phyloP scores from a whole-genome alignment of 2,888 invertebrate genomes.

The Drosophila rellima region DNA sequence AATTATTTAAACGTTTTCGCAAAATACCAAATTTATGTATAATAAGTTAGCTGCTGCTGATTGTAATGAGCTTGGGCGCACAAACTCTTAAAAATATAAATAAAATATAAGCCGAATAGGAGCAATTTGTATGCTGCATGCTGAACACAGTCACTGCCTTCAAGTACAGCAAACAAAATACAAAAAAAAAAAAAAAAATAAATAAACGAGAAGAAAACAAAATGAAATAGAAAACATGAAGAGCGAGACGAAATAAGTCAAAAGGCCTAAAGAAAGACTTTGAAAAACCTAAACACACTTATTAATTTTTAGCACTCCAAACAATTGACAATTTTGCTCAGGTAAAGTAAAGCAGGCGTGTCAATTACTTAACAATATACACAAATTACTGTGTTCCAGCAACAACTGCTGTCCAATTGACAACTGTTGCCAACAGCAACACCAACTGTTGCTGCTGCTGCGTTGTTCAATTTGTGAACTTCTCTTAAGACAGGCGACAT shows the following conservation, averaged over 20 bases:
- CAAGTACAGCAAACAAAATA: constrained; percentile 37
- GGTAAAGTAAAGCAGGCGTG: constrained; percentile 77
- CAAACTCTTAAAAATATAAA: constrained; percentile 7
- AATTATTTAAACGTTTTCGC: too few relatives aligned
- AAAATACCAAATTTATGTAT: constrained; percentile 15
- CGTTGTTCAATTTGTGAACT: constrained; percentile 61
- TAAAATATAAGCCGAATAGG: constrained; percentile 7
- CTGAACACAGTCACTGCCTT: constrained; percentile 58
- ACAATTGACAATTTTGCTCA: constrained; percentile 74
- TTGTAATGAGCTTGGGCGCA: constrained; percentile 27
- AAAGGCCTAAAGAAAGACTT: constrained; percentile 53
- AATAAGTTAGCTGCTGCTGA: constrained; percentile 28
- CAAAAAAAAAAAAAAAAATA: constrained; percentile 8
- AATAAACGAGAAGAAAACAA: constrained; percentile 6
- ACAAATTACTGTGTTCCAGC: constrained; percentile 64
- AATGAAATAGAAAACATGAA: constrained; percentile 34
- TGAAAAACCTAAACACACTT: constrained; percentile 62
- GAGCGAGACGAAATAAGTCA: constrained; percentile 62
- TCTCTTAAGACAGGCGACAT: constrained; percentile 48
- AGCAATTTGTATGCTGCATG: constrained; percentile 32
- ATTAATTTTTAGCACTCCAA: constrained; percentile 76
- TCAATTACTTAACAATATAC: constrained; percentile 78
- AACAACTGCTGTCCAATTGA: constrained; percentile 12
- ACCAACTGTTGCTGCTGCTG: constrained; percentile 23
- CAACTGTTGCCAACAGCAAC: constrained; percentile 35